A percentile compares a stretch with the other conserved stretches of the same genome.
Evolutionary conservation across 2,113 vertebrate species (phyloP).

Genomic region (Tragelaphus strepsiceros): DNA sequence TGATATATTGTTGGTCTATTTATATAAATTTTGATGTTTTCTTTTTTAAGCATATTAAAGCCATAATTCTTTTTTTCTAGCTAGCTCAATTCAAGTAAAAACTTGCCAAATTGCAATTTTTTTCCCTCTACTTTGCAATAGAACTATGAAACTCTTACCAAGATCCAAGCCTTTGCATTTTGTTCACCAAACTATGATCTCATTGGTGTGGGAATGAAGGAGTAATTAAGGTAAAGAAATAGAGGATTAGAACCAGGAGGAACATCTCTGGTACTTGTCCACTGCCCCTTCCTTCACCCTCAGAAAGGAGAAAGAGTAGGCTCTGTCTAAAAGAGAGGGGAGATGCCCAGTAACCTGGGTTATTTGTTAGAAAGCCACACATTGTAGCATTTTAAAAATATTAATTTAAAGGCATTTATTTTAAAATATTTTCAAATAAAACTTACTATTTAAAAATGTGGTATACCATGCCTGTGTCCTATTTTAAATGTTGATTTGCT

Average conservation of each 20-base stretch:
- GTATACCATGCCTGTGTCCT: not conserved
- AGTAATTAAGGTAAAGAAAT: not conserved
- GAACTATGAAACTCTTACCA: not conserved
- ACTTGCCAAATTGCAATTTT: not conserved
- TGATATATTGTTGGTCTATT: conserved; percentile 24
- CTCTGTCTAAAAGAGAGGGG: not conserved
- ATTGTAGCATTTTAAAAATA: not conserved
- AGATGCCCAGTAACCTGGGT: not conserved
- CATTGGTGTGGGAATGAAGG: not conserved
- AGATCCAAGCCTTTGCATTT: not conserved
- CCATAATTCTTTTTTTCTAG: not conserved
- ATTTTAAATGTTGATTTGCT: not conserved
- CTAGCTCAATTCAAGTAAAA: not conserved
- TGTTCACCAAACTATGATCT: not conserved
- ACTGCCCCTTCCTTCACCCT: not conserved
- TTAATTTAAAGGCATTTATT: not conserved
- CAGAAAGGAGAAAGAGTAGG: not conserved
- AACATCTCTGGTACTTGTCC: not conserved
- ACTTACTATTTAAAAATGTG: not conserved
- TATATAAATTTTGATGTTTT: conserved; percentile 8
- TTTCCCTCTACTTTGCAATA: not conserved
- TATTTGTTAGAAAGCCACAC: conserved; percentile 9
- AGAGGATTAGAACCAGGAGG: not conserved
- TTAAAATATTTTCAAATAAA: conserved; percentile 27
- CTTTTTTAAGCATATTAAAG: not conserved